These are phyloP conservation scores for Pseudorasbora parva DNA, from an alignment of 2,113 vertebrate genomes.

Conservation along the genomic window DNA sequence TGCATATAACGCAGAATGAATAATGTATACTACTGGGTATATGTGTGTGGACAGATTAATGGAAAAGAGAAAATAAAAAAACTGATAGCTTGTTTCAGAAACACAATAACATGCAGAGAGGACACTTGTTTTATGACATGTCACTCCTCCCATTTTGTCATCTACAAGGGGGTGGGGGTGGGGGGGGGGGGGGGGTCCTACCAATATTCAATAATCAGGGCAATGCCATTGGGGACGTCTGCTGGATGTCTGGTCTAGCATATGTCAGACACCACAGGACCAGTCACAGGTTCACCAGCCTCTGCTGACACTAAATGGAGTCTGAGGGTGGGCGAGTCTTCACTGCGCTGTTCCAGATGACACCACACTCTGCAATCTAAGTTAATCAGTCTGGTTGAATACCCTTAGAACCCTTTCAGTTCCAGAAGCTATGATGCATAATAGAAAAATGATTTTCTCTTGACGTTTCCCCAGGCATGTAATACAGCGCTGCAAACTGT, in stretches of 20 bases:
- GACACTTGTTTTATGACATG: slow-evolving; percentile 63
- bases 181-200: slow-evolving; percentile 32
- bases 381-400: slow-evolving; percentile 60
- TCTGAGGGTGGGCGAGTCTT: slow-evolving; percentile 58
- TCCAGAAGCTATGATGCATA: neutral
- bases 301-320: slow-evolving; percentile 70
- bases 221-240: slow-evolving; percentile 62
- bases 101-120: slow-evolving; percentile 58
- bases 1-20: neutral
- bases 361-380: slow-evolving; percentile 63
- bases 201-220: slow-evolving; percentile 80
- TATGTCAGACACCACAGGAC: slow-evolving; percentile 77
- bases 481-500: neutral
- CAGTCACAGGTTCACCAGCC: slow-evolving; percentile 70
- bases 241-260: slow-evolving; percentile 77
- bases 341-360: slow-evolving; percentile 63
- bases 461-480: neutral
- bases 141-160: slow-evolving; percentile 51
- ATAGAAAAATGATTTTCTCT: slow-evolving; percentile 9
- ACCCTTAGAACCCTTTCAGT: slow-evolving; percentile 57
- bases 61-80: neutral
- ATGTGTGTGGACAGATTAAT: neutral
- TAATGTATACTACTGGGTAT: neutral
- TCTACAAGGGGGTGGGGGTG: slow-evolving; percentile 39
- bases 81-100: slow-evolving; percentile 47